Evolutionary conservation across 2,113 vertebrate genomes (phyloP).

Genomic region (Pangasianodon hypophthalmus): DNA sequence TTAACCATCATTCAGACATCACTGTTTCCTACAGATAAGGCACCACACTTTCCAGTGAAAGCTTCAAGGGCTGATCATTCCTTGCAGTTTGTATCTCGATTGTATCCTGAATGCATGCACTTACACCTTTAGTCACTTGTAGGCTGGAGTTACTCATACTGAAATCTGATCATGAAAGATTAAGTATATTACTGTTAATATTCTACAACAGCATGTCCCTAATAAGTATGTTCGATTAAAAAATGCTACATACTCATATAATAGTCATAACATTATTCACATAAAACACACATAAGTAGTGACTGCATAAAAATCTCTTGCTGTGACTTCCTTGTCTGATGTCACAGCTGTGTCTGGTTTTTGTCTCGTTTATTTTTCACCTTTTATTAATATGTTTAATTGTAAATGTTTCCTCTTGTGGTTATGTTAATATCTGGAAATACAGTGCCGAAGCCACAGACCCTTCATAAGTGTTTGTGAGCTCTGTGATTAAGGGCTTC

Average conservation of each 20-base stretch:
- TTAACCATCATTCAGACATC: background rate
- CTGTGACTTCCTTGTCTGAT: constrained; percentile 47
- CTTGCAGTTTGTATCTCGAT: background rate
- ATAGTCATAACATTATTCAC: background rate
- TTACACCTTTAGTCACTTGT: background rate
- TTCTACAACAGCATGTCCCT: background rate
- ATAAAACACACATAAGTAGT: background rate
- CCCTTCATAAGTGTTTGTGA: constrained; percentile 63
- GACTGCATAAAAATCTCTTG: background rate
- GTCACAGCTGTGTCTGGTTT: constrained; percentile 68
- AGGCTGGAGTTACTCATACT: background rate
- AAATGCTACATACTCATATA: background rate
- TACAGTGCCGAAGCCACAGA: constrained; percentile 53
- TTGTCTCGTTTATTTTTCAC: constrained; percentile 35
- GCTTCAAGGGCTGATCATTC: background rate
- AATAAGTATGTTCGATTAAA: background rate
- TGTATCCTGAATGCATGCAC: background rate
- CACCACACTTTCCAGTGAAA: background rate
- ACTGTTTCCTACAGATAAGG: background rate
- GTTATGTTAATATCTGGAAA: constrained; percentile 69
- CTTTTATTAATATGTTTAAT: constrained; percentile 69
- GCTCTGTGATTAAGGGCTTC: constrained; percentile 60
- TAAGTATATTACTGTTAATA: background rate
- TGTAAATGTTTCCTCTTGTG: constrained; percentile 70
- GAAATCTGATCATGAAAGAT: background rate